phyloP scores from a whole-genome alignment of 1,140 invertebrate genomes.

The Marisa cornuarietis region DNA sequence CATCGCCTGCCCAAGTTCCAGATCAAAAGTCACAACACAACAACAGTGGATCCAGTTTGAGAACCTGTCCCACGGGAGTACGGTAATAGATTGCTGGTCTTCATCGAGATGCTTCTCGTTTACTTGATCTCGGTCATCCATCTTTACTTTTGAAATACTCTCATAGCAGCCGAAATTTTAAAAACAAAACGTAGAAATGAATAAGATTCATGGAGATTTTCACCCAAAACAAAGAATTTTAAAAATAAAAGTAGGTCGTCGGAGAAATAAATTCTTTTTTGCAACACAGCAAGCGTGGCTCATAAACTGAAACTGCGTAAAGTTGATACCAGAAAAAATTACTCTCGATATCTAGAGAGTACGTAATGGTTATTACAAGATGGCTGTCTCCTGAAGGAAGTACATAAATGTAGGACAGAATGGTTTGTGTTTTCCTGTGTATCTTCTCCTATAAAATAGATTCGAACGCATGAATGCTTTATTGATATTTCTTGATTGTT shows the following conservation, averaged over 20 bases:
- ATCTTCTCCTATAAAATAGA: not conserved
- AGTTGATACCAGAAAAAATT: slow-evolving; percentile 8
- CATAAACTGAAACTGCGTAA: not conserved
- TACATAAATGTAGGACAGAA: slow-evolving; percentile 31
- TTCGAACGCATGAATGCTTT: not conserved
- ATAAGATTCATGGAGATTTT: too few species aligned
- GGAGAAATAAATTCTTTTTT: not conserved
- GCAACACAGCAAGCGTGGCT: not conserved
- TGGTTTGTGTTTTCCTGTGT: slow-evolving; percentile 26
- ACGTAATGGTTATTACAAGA: slow-evolving; percentile 39
- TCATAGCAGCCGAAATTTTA: not conserved
- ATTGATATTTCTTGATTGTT: not conserved
- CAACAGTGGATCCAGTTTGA: slow-evolving; percentile 96
- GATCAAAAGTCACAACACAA: slow-evolving; percentile 97
- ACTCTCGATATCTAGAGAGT: slow-evolving; percentile 29
- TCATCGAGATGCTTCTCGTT: slow-evolving; percentile 15
- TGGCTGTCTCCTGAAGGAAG: slow-evolving; percentile 48
- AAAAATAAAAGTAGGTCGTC: too few species aligned
- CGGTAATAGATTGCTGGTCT: slow-evolving; percentile 42
- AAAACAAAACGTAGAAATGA: too few species aligned
- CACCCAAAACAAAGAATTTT: too few species aligned
- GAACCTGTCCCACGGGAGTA: slow-evolving; percentile 72
- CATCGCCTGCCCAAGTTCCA: slow-evolving; percentile 96
- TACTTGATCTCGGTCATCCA: slow-evolving; percentile 12
- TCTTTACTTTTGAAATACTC: slow-evolving; percentile 19